phyloP scores from a whole-genome alignment of 1,140 invertebrate species.

The Tachypleus tridentatus region DNA sequence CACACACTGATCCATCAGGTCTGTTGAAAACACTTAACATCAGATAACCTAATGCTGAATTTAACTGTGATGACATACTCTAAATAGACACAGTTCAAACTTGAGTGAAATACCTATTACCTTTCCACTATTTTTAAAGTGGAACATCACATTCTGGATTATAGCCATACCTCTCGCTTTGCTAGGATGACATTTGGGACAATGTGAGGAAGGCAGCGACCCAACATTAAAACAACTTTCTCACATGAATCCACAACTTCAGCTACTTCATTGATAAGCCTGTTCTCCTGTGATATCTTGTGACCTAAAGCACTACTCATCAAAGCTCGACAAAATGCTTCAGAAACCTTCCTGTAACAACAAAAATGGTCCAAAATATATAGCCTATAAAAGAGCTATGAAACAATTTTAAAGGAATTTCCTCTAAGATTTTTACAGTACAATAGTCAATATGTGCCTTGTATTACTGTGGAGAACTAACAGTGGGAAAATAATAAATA shows the following conservation, averaged over 20 bases:
- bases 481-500: too few species aligned
- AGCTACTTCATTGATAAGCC: conserved; percentile 33
- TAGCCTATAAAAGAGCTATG: neutral
- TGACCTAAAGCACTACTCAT: conserved; percentile 24
- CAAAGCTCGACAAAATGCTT: conserved; percentile 41
- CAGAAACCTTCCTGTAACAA: conserved; percentile 33
- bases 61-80: neutral
- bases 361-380: neutral
- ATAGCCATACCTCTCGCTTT: conserved; percentile 42
- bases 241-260: conserved; percentile 29
- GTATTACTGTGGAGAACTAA: too few species aligned
- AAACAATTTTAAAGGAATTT: neutral
- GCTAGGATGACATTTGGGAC: conserved; percentile 55
- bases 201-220: conserved; percentile 43
- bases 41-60: neutral
- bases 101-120: too few species aligned
- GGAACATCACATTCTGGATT: too few species aligned
- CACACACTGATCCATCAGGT: too few species aligned
- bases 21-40: neutral
- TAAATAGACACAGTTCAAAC: neutral
- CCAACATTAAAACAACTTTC: conserved; percentile 33
- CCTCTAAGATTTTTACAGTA: too few species aligned
- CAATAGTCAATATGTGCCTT: too few species aligned
- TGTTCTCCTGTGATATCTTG: conserved; percentile 31
- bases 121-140: too few species aligned